Percentiles rank a stretch among this genome's conserved stretches.
Conservation (phyloP, 1,140 invertebrate species). For the Maniola jurtina region DNA sequence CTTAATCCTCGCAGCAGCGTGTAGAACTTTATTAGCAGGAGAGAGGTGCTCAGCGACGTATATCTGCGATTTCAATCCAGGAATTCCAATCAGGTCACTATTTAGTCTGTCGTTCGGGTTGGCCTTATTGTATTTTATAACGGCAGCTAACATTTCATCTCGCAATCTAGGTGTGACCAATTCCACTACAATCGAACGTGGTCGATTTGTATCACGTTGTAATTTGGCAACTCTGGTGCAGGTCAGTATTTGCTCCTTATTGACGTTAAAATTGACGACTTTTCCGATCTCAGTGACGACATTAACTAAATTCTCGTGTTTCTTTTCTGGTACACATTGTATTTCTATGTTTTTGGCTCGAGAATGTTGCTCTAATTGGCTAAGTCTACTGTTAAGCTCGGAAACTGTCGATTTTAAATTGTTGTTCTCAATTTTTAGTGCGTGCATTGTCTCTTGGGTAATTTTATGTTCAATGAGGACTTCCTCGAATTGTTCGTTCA, state of each 20-base stretch:
- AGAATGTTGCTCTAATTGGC: conserved; percentile 18
- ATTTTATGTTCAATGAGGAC: not conserved
- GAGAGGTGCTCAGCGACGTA: too few relatives aligned
- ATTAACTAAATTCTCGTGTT: conserved; percentile 27
- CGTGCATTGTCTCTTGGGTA: not conserved
- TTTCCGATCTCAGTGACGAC: conserved; percentile 18
- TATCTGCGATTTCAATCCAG: too few relatives aligned
- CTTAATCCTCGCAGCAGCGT: too few relatives aligned
- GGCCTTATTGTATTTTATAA: conserved; percentile 27
- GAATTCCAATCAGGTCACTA: conserved; percentile 13
- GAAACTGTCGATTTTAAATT: conserved; percentile 11
- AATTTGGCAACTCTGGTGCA: conserved; percentile 26
- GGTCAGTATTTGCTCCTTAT: conserved; percentile 16
- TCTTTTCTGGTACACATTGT: conserved; percentile 33
- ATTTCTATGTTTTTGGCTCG: conserved; percentile 32
- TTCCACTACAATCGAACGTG: conserved; percentile 28
- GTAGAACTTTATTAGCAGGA: too few relatives aligned
- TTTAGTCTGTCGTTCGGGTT: conserved; percentile 29
- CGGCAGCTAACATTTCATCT: conserved; percentile 25
- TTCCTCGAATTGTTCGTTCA: conserved; percentile 11
- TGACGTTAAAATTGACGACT: conserved; percentile 13
- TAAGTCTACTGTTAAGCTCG: conserved; percentile 12
- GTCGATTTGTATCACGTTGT: conserved; percentile 11
- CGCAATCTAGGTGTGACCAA: conserved; percentile 17
- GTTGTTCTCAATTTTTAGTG: conserved; percentile 4